Evolutionary conservation across 2,797 vertebrate species (phyloP), one percentile per base, ranked within the genome.

Genomic region (Gadopsis marmoratus): DNA sequence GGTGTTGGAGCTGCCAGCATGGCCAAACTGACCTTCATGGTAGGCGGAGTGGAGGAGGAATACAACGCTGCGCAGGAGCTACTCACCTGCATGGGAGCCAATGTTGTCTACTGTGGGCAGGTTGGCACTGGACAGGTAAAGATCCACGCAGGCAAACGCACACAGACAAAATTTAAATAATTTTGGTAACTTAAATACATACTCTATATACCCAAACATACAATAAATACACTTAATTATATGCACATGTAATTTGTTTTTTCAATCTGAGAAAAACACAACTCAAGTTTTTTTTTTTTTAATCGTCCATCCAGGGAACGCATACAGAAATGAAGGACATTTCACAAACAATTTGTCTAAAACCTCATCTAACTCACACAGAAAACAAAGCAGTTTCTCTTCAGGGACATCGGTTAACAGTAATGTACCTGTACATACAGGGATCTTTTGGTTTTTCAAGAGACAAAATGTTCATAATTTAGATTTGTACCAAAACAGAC

Each of bases 11-110:
- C 97, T 78, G 97, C 97, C 85, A 96, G 94, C 78, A 86, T 97
- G 92, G 97, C 96, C 88, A 98, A 97, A 82, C 96, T 99, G 81
- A 98, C 97, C 2, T 98, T 99, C 92, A 98, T 98, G 97, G 97
- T 98, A 17, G 97, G 97, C 64, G 97, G 97, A 88, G 90, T 95
- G 3, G 96, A 98, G 91, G 96, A 97, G 68, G 97, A 99, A 88
- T 99, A 97, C 93, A 92, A 96, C 31, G 97, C 97, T 76, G 97
- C 96, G 23, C 95, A 97, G 89, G 96, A 98, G 86, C 87, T 99
- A 71, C 95, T 99, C 86, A 95, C 95, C 11, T 98, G 97, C 89
- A 98, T 99, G 97, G 97, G 97, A 79, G 96, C 96, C 81, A 97
- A 96, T 26, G 97, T 97, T 62, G 69, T 99, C 63, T 98, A 98